Evolutionary conservation across 2,888 invertebrate genomes (phyloP).

Genomic region (Lydus trimaculatus): DNA sequence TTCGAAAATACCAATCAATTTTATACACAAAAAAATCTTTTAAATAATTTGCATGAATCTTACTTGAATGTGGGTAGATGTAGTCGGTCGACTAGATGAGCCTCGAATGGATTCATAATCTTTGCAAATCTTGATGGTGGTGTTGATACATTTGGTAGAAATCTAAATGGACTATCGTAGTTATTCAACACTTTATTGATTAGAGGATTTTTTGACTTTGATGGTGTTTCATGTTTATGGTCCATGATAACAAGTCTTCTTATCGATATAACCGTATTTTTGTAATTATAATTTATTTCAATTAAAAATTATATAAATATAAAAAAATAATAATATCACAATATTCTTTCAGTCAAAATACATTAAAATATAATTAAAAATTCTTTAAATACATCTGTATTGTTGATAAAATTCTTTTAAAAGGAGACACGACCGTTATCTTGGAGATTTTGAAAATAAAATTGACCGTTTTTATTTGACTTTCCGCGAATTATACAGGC

Average conservation of each 20-base stretch:
- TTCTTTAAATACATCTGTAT: background rate
- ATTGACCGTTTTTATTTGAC: constrained; percentile 32
- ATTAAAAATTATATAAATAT: constrained; percentile 8
- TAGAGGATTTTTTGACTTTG: constrained; percentile 37
- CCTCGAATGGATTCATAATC: constrained; percentile 75
- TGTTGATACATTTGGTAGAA: constrained; percentile 61
- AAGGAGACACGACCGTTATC: constrained; percentile 23
- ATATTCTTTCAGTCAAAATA: background rate
- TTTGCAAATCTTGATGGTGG: constrained; percentile 67
- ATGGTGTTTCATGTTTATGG: constrained; percentile 45
- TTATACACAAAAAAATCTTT: background rate
- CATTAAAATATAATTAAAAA: background rate
- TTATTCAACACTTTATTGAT: constrained; percentile 34
- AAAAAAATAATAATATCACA: background rate
- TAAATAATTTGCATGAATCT: constrained; percentile 17
- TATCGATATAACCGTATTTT: too few relatives aligned
- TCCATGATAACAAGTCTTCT: constrained; percentile 25
- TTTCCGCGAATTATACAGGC: constrained; percentile 18
- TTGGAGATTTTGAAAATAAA: constrained; percentile 31
- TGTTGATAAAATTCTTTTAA: constrained; percentile 7
- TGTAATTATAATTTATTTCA: background rate
- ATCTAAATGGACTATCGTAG: constrained; percentile 55
- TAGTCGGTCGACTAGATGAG: constrained; percentile 68
- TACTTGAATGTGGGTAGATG: constrained; percentile 76
- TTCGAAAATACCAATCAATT: too few relatives aligned